phyloP scores from a whole-genome alignment of 92 coral and sea anemone genomes.

The Siderastrea siderea region DNA sequence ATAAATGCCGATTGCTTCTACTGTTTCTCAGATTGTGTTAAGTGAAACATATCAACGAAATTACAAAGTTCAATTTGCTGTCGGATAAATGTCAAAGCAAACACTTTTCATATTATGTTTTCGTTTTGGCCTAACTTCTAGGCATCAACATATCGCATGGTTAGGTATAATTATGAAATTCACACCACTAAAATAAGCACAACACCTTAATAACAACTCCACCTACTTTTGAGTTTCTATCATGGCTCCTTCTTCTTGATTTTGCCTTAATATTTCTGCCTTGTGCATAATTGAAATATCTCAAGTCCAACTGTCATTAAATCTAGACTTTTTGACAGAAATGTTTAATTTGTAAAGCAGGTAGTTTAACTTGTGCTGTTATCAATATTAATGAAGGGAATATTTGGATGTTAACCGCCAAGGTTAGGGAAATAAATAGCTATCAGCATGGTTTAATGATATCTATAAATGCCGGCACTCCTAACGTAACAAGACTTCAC shows the following conservation, averaged over 20 bases:
- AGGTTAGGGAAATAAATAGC: neutral
- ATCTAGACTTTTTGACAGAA: constrained; percentile 46
- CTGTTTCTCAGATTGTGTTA: neutral
- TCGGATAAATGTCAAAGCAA: too few species aligned
- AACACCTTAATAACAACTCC: neutral
- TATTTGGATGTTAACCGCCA: constrained; percentile 29
- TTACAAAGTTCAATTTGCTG: neutral
- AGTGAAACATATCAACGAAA: neutral
- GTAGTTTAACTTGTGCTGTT: constrained; percentile 55
- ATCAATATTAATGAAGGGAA: constrained; percentile 49
- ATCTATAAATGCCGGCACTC: too few species aligned
- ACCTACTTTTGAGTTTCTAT: constrained; percentile 5
- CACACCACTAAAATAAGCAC: neutral
- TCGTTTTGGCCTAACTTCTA: neutral
- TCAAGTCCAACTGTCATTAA: constrained; percentile 32
- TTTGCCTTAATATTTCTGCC: neutral
- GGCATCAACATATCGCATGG: constrained; percentile 8
- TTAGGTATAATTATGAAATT: neutral
- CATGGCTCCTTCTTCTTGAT: neutral
- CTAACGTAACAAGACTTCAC: too few species aligned
- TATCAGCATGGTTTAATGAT: too few species aligned
- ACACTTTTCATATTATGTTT: neutral
- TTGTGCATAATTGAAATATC: constrained; percentile 58
- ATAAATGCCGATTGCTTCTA: neutral
- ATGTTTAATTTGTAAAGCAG: constrained; percentile 50